Conservation (phyloP, 2,888 invertebrate genomes). For the Steinernema hermaphroditum region DNA sequence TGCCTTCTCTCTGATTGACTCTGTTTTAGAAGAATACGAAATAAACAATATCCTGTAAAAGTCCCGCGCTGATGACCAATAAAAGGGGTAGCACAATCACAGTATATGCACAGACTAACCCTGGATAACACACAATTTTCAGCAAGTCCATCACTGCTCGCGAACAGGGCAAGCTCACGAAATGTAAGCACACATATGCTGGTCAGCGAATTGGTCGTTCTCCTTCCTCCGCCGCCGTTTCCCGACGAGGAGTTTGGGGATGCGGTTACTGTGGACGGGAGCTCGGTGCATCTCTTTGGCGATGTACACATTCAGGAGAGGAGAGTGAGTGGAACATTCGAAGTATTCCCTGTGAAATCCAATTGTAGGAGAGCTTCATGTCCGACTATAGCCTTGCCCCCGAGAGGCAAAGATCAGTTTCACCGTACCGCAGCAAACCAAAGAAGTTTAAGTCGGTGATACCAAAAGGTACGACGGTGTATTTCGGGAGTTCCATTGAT, state of each 20-base stretch:
- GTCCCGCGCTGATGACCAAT: neutral
- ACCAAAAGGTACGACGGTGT: neutral
- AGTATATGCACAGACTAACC: too few species aligned
- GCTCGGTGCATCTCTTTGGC: neutral
- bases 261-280: neutral
- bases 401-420: slow-evolving; percentile 2
- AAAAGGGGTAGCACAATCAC: too few species aligned
- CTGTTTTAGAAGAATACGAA: neutral
- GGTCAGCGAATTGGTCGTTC: neutral
- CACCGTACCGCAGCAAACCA: neutral
- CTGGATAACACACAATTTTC: too few species aligned
- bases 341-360: neutral
- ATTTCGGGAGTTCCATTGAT: neutral
- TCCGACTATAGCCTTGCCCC: neutral
- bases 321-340: neutral
- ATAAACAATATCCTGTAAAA: neutral
- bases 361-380: slow-evolving; percentile 5
- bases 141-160: slow-evolving; percentile 1
- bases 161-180: slow-evolving; percentile 4
- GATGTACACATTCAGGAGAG: neutral
- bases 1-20: slow-evolving; percentile 15
- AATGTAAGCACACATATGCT: slow-evolving; percentile 21
- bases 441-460: neutral
- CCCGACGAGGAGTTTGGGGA: slow-evolving; percentile 14
- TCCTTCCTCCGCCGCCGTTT: neutral